These are phyloP conservation scores for Otus sunia DNA, from an alignment of 2,113 vertebrate genomes.

Conservation along the genomic window DNA sequence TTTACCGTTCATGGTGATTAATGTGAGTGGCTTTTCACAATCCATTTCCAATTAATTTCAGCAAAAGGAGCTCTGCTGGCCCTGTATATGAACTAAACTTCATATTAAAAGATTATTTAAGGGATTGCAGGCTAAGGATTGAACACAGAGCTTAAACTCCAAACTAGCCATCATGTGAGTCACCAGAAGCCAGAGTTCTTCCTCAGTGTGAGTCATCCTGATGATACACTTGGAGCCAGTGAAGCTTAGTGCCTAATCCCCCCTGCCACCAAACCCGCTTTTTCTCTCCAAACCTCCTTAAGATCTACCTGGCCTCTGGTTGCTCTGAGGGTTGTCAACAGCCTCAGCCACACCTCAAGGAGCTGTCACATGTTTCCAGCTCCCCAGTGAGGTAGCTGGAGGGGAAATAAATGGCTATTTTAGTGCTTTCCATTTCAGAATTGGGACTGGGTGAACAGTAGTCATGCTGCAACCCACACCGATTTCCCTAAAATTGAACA, in stretches of 20 bases:
- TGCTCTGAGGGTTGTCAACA: background rate
- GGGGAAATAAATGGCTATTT: background rate
- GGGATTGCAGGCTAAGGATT: conserved; percentile 35
- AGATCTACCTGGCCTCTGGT: background rate
- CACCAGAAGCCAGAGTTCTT: conserved; percentile 1
- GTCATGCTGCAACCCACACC: background rate
- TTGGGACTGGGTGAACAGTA: background rate
- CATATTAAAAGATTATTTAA: conserved; percentile 43
- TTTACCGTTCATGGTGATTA: background rate
- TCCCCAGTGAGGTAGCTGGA: background rate
- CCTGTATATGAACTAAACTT: conserved; percentile 34
- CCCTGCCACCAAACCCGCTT: background rate
- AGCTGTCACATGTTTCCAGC: background rate
- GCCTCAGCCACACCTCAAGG: background rate
- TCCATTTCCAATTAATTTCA: conserved; percentile 50
- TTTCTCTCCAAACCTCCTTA: background rate
- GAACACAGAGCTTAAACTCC: background rate
- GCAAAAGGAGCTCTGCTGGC: background rate
- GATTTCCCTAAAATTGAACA: background rate
- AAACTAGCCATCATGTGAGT: conserved; percentile 46
- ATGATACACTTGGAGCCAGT: background rate
- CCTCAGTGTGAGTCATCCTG: conserved; percentile 24
- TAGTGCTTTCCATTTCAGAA: background rate
- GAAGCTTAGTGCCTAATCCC: background rate
- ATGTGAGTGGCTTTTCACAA: conserved; percentile 29